Conservation (phyloP, 2,888 invertebrate genomes). For the Pammene fasciana region DNA sequence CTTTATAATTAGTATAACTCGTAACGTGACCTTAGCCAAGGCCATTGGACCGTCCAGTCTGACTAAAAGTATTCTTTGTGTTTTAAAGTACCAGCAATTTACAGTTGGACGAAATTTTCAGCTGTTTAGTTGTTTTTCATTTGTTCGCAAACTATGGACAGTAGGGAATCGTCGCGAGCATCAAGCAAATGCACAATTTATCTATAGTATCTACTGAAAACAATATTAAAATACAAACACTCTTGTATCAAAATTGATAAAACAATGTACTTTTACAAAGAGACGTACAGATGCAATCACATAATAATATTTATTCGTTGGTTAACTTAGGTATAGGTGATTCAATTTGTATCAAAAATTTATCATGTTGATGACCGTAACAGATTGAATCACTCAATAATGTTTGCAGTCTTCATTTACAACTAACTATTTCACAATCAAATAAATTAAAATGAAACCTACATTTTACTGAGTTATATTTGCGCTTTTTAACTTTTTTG, state of each 20-base stretch:
- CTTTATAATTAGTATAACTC: constrained; percentile 6
- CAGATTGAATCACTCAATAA: too few species aligned
- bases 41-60: constrained; percentile 5
- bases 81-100: not conserved
- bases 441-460: too few species aligned
- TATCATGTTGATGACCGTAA: too few species aligned
- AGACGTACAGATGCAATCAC: too few species aligned
- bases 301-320: too few species aligned
- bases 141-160: not conserved
- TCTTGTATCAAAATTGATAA: not conserved
- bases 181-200: not conserved
- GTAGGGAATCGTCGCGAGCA: not conserved
- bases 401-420: too few species aligned
- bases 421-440: too few species aligned
- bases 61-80: not conserved
- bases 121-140: not conserved
- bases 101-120: not conserved
- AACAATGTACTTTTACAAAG: too few species aligned
- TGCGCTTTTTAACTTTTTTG: too few species aligned
- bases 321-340: too few species aligned
- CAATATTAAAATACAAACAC: not conserved
- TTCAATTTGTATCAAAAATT: too few species aligned
- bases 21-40: not conserved
- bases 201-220: not conserved
- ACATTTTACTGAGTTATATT: too few species aligned